Percentiles rank a stretch among this genome's conserved stretches.
Conservation (phyloP, 2,888 invertebrate genomes). For the Pasiphila rectangulata region DNA sequence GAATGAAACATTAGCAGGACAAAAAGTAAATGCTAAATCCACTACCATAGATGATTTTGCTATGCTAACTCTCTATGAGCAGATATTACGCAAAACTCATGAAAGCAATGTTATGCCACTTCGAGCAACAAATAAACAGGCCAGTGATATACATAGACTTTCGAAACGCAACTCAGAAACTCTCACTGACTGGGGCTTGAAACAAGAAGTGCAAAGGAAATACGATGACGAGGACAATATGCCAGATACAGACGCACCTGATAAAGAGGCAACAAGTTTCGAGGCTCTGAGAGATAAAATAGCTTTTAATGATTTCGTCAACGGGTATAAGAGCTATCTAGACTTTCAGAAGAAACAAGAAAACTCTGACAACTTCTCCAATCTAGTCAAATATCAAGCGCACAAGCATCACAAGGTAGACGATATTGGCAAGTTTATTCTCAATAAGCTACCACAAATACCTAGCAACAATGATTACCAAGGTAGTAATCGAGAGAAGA, state of each 20-base stretch:
- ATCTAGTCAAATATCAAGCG: slow-evolving; percentile 62
- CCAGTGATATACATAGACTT: slow-evolving; percentile 14
- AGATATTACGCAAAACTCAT: slow-evolving; percentile 49
- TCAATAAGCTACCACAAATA: slow-evolving; percentile 58
- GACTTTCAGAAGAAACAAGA: slow-evolving; percentile 57
- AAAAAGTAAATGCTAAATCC: not conserved
- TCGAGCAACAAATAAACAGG: slow-evolving; percentile 35
- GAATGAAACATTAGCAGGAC: no score
- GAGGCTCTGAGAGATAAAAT: slow-evolving; percentile 55
- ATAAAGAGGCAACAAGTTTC: slow-evolving; percentile 39
- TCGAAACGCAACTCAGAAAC: slow-evolving; percentile 41
- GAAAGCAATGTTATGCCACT: slow-evolving; percentile 46
- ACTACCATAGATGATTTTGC: slow-evolving; percentile 46
- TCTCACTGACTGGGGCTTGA: slow-evolving; percentile 32
- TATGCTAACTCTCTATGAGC: slow-evolving; percentile 52
- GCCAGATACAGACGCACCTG: slow-evolving; percentile 31
- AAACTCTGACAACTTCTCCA: slow-evolving; percentile 54
- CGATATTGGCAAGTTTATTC: slow-evolving; percentile 69
- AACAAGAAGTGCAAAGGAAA: slow-evolving; percentile 30
- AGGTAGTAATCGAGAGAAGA: no score
- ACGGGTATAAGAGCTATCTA: slow-evolving; percentile 65
- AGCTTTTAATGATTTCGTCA: slow-evolving; percentile 60
- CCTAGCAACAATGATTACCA: slow-evolving; percentile 26
- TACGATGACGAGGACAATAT: slow-evolving; percentile 38
- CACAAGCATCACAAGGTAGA: slow-evolving; percentile 68